Evolutionary conservation across 53 echinoderm and acorn worm species (phyloP).

Genomic region (Holothuria scabra): DNA sequence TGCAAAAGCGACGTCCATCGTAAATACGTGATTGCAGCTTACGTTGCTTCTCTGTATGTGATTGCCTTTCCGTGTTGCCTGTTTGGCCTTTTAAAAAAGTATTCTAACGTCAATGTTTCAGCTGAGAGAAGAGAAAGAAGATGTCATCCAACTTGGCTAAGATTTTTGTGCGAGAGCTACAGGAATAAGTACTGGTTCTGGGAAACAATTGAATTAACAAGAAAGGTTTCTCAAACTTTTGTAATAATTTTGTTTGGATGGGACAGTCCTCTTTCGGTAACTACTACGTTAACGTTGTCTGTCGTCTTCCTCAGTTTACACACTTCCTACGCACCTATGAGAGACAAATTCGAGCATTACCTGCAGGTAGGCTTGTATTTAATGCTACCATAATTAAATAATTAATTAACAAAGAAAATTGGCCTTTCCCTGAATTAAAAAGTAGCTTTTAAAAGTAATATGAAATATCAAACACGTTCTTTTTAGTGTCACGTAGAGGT

Average conservation of each 20-base stretch:
- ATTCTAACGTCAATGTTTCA: background rate
- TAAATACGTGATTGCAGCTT: conserved; percentile 51
- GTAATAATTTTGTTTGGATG: conserved; percentile 30
- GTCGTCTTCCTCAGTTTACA: conserved; percentile 19
- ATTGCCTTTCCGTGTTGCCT: conserved; percentile 58
- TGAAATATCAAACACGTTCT: no score
- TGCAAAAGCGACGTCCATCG: conserved; percentile 45
- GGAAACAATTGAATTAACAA: conserved; percentile 21
- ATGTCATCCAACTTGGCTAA: background rate
- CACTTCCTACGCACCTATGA: conserved; percentile 3
- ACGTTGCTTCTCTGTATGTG: conserved; percentile 53
- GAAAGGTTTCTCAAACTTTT: conserved; percentile 17
- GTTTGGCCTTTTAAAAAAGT: conserved; percentile 46
- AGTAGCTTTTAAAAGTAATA: background rate
- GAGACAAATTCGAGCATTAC: conserved; percentile 22
- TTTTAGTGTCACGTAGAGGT: no score
- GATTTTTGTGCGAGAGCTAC: conserved; percentile 29
- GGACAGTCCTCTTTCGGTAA: background rate
- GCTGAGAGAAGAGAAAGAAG: background rate
- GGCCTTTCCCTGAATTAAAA: background rate
- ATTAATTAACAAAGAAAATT: background rate
- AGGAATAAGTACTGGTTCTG: conserved; percentile 25
- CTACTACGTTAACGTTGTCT: background rate
- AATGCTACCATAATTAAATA: background rate
- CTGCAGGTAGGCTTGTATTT: background rate